Percentiles rank a stretch among this genome's conserved stretches.
Conservation (phyloP, 2,113 vertebrate species). For the Lynx canadensis region DNA sequence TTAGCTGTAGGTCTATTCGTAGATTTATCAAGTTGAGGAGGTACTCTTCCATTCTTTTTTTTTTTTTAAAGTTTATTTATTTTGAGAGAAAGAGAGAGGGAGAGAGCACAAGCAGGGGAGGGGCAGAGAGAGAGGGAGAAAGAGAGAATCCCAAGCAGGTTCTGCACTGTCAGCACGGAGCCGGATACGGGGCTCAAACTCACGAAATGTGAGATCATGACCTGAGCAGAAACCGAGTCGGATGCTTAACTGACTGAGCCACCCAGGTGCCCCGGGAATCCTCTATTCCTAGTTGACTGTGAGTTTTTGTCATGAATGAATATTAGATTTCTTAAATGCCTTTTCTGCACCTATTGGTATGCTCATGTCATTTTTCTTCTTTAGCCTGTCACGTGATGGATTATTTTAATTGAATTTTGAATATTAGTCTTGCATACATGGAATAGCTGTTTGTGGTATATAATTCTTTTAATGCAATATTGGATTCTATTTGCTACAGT, state of each 20-base stretch:
- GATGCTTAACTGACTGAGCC: too few relatives aligned
- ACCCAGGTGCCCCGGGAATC: background rate
- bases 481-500: background rate
- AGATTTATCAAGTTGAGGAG: background rate
- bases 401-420: background rate
- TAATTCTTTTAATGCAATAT: background rate
- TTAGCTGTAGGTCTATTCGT: background rate
- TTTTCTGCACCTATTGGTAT: background rate
- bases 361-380: background rate
- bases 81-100: too few relatives aligned
- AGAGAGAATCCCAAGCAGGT: too few relatives aligned
- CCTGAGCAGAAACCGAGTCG: too few relatives aligned
- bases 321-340: background rate
- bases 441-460: background rate
- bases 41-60: background rate
- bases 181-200: too few relatives aligned
- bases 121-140: too few relatives aligned
- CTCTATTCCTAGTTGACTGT: background rate
- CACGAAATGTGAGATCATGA: too few relatives aligned
- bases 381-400: background rate
- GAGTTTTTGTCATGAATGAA: background rate
- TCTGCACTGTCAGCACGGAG: too few relatives aligned
- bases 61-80: too few relatives aligned
- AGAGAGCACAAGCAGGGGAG: too few relatives aligned
- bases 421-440: background rate